These are phyloP conservation scores for Toxotes jaculatrix DNA, from an alignment of 2,113 vertebrate genomes.

Conservation along the genomic window DNA sequence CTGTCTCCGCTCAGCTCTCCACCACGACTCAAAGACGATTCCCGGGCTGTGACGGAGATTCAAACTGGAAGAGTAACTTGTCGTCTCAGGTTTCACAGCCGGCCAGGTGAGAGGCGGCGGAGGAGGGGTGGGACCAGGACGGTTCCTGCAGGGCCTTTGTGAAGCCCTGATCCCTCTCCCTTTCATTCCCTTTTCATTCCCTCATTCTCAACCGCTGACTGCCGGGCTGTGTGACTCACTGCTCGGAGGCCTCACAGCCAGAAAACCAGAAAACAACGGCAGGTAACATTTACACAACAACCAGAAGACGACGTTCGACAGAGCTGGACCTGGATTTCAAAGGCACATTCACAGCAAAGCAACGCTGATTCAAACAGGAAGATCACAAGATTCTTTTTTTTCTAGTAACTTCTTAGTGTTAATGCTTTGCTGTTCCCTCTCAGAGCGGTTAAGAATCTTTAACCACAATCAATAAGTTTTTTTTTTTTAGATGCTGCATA, in stretches of 20 bases:
- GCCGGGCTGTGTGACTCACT: slow-evolving; percentile 19
- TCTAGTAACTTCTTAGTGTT: too few species aligned
- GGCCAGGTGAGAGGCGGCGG: slow-evolving; percentile 47
- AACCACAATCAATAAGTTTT: too few species aligned
- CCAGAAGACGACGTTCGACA: background rate
- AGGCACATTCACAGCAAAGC: background rate
- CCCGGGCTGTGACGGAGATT: background rate
- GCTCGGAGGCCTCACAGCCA: background rate
- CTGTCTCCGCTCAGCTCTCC: slow-evolving; percentile 16
- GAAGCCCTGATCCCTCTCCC: slow-evolving; percentile 45
- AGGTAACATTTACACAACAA: slow-evolving; percentile 32
- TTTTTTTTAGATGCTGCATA: too few species aligned
- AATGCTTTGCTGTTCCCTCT: too few species aligned
- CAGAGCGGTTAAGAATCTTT: too few species aligned
- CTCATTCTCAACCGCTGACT: slow-evolving; percentile 14
- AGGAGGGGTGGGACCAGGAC: background rate
- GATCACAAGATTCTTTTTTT: too few species aligned
- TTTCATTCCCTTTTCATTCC: slow-evolving; percentile 26
- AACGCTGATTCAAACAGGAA: background rate
- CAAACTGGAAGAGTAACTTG: slow-evolving; percentile 48
- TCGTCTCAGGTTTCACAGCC: slow-evolving; percentile 39
- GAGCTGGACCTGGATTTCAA: background rate
- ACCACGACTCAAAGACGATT: background rate
- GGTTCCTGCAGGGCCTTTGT: slow-evolving; percentile 18
- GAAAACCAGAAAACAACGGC: slow-evolving; percentile 19